Evolutionary conservation across 2,113 vertebrate genomes (phyloP).

Genomic region (Oenanthe melanoleuca): DNA sequence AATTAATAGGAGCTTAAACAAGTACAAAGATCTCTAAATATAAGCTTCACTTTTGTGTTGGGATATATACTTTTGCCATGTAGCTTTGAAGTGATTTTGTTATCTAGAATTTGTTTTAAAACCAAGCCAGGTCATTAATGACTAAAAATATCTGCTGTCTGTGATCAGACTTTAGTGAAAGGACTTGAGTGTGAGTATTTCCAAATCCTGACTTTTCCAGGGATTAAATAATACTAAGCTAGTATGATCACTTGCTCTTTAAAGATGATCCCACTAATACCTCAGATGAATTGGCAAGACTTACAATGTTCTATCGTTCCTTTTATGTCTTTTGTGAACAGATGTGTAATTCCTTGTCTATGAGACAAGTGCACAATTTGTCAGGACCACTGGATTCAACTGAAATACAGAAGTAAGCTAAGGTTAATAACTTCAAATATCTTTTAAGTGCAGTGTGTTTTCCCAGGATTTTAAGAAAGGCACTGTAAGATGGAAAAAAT

Average conservation of each 20-base stretch:
- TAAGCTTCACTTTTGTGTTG: background rate
- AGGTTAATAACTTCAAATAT: background rate
- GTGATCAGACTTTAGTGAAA: background rate
- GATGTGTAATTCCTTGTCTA: background rate
- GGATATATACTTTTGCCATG: background rate
- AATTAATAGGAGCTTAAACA: background rate
- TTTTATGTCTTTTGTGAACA: constrained; percentile 1
- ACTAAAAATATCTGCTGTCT: background rate
- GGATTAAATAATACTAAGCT: background rate
- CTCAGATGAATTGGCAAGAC: background rate
- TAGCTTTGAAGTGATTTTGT: background rate
- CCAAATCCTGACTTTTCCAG: background rate
- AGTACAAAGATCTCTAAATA: background rate
- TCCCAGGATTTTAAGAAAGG: background rate
- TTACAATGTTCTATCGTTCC: background rate
- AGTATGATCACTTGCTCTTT: background rate
- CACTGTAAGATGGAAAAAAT: background rate
- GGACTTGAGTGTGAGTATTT: background rate
- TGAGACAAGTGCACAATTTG: background rate
- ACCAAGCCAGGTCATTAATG: background rate
- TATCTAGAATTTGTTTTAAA: background rate
- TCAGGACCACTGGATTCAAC: background rate
- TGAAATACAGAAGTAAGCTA: background rate
- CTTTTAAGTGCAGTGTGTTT: background rate
- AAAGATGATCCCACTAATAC: constrained; percentile 2